These are phyloP conservation scores for Brassicogethes aeneus DNA, from an alignment of 2,888 invertebrate genomes.

Conservation along the genomic window DNA sequence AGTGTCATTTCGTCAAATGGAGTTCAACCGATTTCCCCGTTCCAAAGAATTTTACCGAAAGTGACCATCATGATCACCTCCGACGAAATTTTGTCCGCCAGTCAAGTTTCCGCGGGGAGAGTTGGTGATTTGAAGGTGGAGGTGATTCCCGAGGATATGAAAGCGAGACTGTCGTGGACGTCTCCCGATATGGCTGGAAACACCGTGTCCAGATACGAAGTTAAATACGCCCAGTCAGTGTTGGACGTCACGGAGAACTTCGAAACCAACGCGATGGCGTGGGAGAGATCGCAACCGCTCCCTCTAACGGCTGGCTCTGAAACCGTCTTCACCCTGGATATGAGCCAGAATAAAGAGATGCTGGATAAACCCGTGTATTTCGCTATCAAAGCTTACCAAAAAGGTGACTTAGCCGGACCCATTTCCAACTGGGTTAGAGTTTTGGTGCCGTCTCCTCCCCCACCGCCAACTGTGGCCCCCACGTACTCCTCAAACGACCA, in stretches of 20 bases:
- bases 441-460: slow-evolving; percentile 44
- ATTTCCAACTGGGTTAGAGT: slow-evolving; percentile 48
- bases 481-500: slow-evolving; percentile 34
- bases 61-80: slow-evolving; percentile 40
- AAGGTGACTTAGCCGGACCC: slow-evolving; percentile 38
- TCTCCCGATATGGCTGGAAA: slow-evolving; percentile 50
- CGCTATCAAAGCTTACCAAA: slow-evolving; percentile 44
- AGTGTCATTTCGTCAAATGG: slow-evolving; percentile 41
- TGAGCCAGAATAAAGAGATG: slow-evolving; percentile 40
- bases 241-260: slow-evolving; percentile 43
- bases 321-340: slow-evolving; percentile 43
- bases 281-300: slow-evolving; percentile 42
- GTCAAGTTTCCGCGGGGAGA: slow-evolving; percentile 39
- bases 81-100: slow-evolving; percentile 34
- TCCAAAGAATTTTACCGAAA: slow-evolving; percentile 45
- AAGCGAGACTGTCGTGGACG: slow-evolving; percentile 49
- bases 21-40: slow-evolving; percentile 43
- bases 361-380: slow-evolving; percentile 46
- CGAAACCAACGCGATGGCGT: slow-evolving; percentile 38
- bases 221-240: slow-evolving; percentile 41
- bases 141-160: slow-evolving; percentile 40
- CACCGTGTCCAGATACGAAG: slow-evolving; percentile 45
- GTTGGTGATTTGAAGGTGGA: slow-evolving; percentile 48
- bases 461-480: slow-evolving; percentile 42
- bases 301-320: slow-evolving; percentile 46